Conservation (phyloP, 2,797 vertebrate genomes). For the Crenichthys baileyi region DNA sequence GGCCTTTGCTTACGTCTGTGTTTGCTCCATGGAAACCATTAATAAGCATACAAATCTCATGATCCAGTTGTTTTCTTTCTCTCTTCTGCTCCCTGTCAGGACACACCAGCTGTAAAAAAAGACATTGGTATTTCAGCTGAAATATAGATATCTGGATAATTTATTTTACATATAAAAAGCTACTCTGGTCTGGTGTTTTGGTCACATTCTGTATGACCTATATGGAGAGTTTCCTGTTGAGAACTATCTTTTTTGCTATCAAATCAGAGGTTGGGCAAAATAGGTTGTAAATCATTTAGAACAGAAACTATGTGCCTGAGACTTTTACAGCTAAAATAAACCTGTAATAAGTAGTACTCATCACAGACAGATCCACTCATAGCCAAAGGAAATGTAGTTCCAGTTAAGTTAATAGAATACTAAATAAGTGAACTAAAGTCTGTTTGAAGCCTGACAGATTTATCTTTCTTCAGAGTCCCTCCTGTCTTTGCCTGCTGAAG, state of each 20-base stretch:
- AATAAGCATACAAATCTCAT: constrained; percentile 30
- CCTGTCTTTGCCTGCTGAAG: constrained; percentile 1
- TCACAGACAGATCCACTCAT: not conserved
- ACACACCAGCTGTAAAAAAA: constrained; percentile 1
- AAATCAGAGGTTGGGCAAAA: too few species aligned
- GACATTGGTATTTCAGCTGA: not conserved
- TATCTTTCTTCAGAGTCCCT: constrained; percentile 27
- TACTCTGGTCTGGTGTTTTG: not conserved
- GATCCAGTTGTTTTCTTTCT: constrained; percentile 2
- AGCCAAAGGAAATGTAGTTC: not conserved
- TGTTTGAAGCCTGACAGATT: not conserved
- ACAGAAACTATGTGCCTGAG: not conserved
- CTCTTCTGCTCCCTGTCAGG: not conserved
- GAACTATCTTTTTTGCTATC: not conserved
- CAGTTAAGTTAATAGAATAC: not conserved
- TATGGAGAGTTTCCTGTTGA: not conserved
- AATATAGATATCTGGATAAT: too few species aligned
- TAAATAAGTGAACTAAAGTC: not conserved
- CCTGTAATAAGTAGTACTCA: not conserved
- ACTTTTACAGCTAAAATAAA: not conserved
- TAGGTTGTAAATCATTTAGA: not conserved
- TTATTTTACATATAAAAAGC: not conserved
- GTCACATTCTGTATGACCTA: not conserved
- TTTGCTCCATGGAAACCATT: constrained; percentile 45
- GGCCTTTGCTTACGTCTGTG: constrained; percentile 8